Percentiles rank a stretch among this genome's conserved stretches.
These are phyloP conservation scores for Bombyx huttoni DNA, from an alignment of 2,888 invertebrate genomes.

Conservation along the genomic window DNA sequence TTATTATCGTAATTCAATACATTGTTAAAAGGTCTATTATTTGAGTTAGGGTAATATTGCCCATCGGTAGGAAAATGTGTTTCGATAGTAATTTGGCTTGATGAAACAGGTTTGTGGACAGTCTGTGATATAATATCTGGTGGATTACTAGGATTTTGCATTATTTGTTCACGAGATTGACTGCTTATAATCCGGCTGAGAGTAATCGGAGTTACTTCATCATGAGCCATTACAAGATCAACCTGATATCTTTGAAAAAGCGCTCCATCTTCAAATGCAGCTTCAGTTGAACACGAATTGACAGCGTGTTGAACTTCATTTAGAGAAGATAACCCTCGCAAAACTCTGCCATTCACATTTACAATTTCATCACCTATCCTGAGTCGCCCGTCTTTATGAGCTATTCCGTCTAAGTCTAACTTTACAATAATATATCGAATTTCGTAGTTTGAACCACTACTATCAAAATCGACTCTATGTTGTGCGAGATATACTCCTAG, in stretches of 20 bases:
- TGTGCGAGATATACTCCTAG: constrained; percentile 81
- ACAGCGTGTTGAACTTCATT: constrained; percentile 76
- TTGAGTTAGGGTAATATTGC: constrained; percentile 30
- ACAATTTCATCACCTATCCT: constrained; percentile 91
- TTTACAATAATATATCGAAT: constrained; percentile 76
- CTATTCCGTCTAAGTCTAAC: constrained; percentile 76
- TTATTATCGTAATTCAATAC: constrained; percentile 17
- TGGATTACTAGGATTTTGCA: constrained; percentile 36
- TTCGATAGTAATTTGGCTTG: constrained; percentile 58
- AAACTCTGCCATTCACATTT: constrained; percentile 86
- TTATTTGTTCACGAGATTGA: constrained; percentile 35
- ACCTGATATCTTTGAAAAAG: constrained; percentile 65
- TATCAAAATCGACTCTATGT: constrained; percentile 70
- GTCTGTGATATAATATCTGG: constrained; percentile 65
- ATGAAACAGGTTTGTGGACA: constrained; percentile 46
- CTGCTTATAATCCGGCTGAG: constrained; percentile 56
- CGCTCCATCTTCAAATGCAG: constrained; percentile 42
- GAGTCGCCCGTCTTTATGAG: constrained; percentile 84
- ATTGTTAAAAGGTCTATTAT: constrained; percentile 23
- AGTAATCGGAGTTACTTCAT: constrained; percentile 72
- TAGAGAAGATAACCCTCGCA: constrained; percentile 79
- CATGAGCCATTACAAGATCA: constrained; percentile 76
- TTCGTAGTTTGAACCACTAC: constrained; percentile 68
- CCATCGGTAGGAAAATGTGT: constrained; percentile 57
- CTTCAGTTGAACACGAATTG: constrained; percentile 65